phyloP scores from a whole-genome alignment of 1,140 invertebrate genomes.

The Lineus longissimus region DNA sequence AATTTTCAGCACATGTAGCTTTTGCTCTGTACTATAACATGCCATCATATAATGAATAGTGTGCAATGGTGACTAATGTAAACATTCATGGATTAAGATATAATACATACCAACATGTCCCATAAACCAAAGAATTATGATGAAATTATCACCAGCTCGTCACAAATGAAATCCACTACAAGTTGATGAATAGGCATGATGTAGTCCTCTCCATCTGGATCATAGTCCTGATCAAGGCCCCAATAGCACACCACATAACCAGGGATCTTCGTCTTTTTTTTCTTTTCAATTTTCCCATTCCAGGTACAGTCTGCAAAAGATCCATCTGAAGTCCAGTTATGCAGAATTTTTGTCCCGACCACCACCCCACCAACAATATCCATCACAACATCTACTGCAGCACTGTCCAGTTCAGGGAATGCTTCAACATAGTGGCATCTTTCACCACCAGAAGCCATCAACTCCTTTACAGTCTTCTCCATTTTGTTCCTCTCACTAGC shows the following conservation, averaged over 20 bases:
- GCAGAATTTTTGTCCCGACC: not conserved
- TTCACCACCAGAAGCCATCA: not conserved
- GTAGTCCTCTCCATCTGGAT: conserved; percentile 13
- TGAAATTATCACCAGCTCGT: conserved; percentile 6
- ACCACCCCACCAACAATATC: not conserved
- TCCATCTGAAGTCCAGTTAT: conserved; percentile 2
- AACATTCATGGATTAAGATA: no score
- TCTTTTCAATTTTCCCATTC: conserved; percentile 15
- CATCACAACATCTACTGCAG: not conserved
- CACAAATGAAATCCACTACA: conserved; percentile 12
- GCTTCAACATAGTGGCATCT: not conserved
- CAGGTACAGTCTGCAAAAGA: not conserved
- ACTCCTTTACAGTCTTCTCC: no score
- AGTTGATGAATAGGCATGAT: conserved; percentile 9
- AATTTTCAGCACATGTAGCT: no score
- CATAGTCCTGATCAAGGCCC: conserved; percentile 8
- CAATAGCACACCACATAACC: conserved; percentile 12
- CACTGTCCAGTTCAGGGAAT: not conserved
- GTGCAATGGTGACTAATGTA: no score
- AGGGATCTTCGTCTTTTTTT: conserved; percentile 9
- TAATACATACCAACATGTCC: no score
- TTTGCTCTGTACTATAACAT: no score
- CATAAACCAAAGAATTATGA: no score
- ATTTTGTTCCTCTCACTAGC: no score
- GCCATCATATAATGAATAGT: no score